Base-by-base conservation (phyloP, 2,113 vertebrate genomes). In the Odocoileus hemionus region DNA sequence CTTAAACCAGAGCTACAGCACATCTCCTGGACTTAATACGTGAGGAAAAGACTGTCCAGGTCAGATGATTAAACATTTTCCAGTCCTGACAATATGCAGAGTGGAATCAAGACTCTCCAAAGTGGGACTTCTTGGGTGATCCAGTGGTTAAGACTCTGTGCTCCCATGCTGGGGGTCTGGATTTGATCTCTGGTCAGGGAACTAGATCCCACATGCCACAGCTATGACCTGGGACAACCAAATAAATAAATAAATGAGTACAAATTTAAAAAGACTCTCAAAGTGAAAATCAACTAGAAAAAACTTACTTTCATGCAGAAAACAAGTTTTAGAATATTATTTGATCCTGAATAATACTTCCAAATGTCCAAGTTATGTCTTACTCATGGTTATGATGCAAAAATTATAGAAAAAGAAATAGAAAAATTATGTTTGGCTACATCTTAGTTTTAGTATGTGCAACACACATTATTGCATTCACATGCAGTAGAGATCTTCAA, bases 371-470 rank as follows among this genome's bases (percentile, higher is more conserved):
- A 47, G 30, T 79, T 83, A 61, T 47, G 45, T 64, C 52, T 88
- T 64, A 85, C 10, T 82, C 15, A 55, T 28, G 25, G 50, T 83
- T 95, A 55, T 67, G 0, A 36, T 98, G 33, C 23, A 97, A 74
- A 74, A 74, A 74, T 23, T 39, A 39, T 39, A 25, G 67, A 39
- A 39, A 74, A 67, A 67, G 64, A 17, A 86, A 55, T 12, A 67
- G 61, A 76, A 94, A 95, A 93, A 58, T 78, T 79, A 89, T 86
- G 43, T 89, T 95, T 96, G 52, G 85, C 61, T 86, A 67, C 30
- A 52, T 89, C 54, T 92, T 96, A 86, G 61, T 76, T 96, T 91
- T 86, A 64, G 30, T 57, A 80, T 57, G 60, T 55, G 26, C 15
- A 94, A n/a, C 14, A 58, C 14, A 58, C 33, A 58, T n/a, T 94